Evolutionary conservation across 2,113 vertebrate species (phyloP), one percentile per base, ranked within the genome.

Genomic region (Chaenocephalus aceratus): DNA sequence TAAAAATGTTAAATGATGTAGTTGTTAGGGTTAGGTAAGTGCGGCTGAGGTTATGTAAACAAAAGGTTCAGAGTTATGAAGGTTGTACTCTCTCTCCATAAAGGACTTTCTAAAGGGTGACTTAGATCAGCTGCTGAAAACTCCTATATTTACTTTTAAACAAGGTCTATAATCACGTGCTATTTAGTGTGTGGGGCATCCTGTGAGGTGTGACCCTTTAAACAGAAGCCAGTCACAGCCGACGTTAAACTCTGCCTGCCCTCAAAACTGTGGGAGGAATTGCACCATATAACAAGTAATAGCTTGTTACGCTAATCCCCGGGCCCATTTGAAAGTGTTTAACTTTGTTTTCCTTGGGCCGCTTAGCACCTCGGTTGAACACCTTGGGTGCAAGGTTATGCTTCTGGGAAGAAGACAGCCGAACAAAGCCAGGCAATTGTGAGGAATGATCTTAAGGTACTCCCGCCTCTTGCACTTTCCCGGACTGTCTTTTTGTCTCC

Each of bases 311-410:
- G 60, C 77, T 88, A 89, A 91, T 91, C 87, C 87, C 71, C 66
- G 46, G 88, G 86, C 91, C 87, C 94, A 94, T 94, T 94, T 84
- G 91, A 94, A 94, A 94, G 93, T 93, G 87, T 94, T 94, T 95
- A 94, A 90, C 87, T 79, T 81, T 91, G 90, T 93, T 94, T 91
- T 88, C 34, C 67, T 86, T 86, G 54, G 36, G 80, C 77, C 69
- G 60, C 77, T 82, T 49, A 62, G 72, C n/a, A 78, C 71, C 60
- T 53, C 30, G 1, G 71, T 57, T 70, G 63, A 91, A 91, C 93
- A 94, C 93, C 92, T 93, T 93, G 92, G 92, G 71, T 54, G 63
- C 81, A 77, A 85, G 68, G 77, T 89, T 88, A 73, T n/a, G n/a
- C n/a, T n/a, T n/a, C n/a, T 84, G 77, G 79, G 79, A 69, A 80